These are phyloP conservation scores for Drosophila parthenogenetica DNA, from an alignment of 2,888 invertebrate species.

Conservation along the genomic window DNA sequence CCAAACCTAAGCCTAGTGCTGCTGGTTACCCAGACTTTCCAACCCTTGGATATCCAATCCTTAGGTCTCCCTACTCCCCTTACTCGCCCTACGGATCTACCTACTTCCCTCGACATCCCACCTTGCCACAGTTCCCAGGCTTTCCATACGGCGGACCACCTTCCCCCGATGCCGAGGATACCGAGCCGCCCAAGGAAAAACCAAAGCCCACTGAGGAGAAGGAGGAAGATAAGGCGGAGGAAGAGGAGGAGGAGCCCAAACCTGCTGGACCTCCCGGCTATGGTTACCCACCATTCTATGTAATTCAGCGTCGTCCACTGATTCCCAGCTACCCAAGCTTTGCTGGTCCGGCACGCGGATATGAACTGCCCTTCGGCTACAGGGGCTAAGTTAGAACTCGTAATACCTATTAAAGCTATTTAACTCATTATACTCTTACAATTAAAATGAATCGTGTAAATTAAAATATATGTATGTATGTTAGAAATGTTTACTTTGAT, in stretches of 20 bases:
- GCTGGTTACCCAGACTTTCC: constrained; percentile 22
- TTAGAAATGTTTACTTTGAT: constrained; percentile 18
- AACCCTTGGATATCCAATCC: constrained; percentile 14
- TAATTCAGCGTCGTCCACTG: constrained; percentile 43
- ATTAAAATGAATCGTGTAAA: constrained; percentile 27
- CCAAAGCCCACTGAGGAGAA: not conserved
- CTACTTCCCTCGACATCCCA: not conserved
- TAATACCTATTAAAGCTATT: not conserved
- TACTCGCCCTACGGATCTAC: constrained; percentile 41
- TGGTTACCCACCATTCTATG: constrained; percentile 55
- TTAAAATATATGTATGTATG: constrained; percentile 18
- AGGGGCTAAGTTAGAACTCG: constrained; percentile 33
- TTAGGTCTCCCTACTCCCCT: constrained; percentile 34
- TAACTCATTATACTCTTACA: not conserved
- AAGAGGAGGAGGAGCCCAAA: constrained; percentile 9
- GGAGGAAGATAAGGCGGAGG: not conserved
- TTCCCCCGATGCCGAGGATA: not conserved
- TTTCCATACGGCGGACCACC: constrained; percentile 21
- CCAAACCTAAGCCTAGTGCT: constrained; percentile 6
- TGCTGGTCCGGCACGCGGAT: constrained; percentile 40
- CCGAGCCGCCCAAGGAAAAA: constrained; percentile 20
- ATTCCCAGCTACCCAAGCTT: constrained; percentile 33
- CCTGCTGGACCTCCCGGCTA: constrained; percentile 22
- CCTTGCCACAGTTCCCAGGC: constrained; percentile 6
- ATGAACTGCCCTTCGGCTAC: constrained; percentile 50